Evolutionary conservation across 2,888 invertebrate genomes (phyloP), one percentile per base, ranked within the genome.

Genomic region (Parthenolecanium corni): DNA sequence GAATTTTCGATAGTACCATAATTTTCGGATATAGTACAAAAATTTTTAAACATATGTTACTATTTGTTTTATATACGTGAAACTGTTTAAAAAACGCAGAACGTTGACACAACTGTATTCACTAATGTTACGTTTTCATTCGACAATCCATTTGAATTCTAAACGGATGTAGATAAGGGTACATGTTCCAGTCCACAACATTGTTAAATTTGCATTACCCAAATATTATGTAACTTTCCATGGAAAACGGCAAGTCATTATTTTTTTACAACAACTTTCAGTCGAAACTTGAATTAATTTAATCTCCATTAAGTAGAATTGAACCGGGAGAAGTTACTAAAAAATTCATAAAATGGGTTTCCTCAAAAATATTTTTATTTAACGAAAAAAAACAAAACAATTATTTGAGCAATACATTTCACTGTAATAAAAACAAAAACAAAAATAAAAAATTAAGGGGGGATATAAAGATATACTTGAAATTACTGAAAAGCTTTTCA

Each of bases 91-190:
- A n/a, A 49, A 38, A 18, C n/a, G 40, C 21, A 31, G 58, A 49
- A 36, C 58, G 31, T 58, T 58, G 58, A 58, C 58, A 58, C 58
- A 58, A 46, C 49, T 58, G 58, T 49, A 51, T 23, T 47, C 49
- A 3, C 23, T 11, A 14, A 31, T 16, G 31, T 36, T 25, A n/a
- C 47, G 23, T 31, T 36, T 25, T 6, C 47, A 20, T 47, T 58
- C 49, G 24, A 24, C 20, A 25, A 4, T 31, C 31, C 31, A 40
- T 23, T 36, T 53, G 40, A 52, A 36, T 20, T 1, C 20, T 38
- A 20, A 42, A 42, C 53, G 53, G 53, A 53, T 53, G 40, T 53
- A 40, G 53, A 53, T 53, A 53, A 53, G 40, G 53, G 40, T 53
- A 18, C 40, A 14, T 9, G 14, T 53, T 31, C 20, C 6, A n/a